phyloP scores from a whole-genome alignment of 2,888 invertebrate genomes.

The Emmelina monodactyla region DNA sequence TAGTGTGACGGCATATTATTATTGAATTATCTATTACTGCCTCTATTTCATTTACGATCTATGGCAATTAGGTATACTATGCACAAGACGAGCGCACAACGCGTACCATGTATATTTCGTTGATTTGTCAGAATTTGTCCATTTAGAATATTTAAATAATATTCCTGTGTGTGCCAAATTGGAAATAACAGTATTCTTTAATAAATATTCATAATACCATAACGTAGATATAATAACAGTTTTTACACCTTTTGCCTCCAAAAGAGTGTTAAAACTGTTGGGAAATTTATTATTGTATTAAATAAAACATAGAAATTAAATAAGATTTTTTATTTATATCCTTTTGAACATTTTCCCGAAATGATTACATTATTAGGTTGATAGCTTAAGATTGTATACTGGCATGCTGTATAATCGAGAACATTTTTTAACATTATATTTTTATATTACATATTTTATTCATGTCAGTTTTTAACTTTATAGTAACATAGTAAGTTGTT shows the following conservation, averaged over 20 bases:
- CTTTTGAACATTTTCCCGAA: neutral
- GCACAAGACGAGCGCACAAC: constrained; percentile 14
- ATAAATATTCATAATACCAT: constrained; percentile 8
- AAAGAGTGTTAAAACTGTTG: constrained; percentile 54
- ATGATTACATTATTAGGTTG: too few species aligned
- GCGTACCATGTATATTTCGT: constrained; percentile 1
- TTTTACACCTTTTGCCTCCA: constrained; percentile 51
- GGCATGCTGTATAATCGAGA: too few species aligned
- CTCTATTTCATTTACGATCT: neutral
- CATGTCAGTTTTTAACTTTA: too few species aligned
- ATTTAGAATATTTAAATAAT: constrained; percentile 4
- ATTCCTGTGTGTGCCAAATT: constrained; percentile 21
- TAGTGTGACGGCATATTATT: too few species aligned
- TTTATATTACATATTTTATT: too few species aligned
- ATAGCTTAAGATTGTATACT: too few species aligned
- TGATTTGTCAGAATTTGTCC: constrained; percentile 2
- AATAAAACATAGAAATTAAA: constrained; percentile 55
- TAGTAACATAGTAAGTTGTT: too few species aligned
- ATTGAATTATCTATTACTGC: neutral
- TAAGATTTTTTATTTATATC: constrained; percentile 24
- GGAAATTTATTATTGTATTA: constrained; percentile 53
- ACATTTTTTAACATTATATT: too few species aligned
- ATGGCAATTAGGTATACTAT: neutral
- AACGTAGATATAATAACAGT: constrained; percentile 27
- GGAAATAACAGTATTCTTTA: constrained; percentile 15